Evolutionary conservation across 1,140 invertebrate species (phyloP), one percentile per base, ranked within the genome.

Genomic region (Copidosoma floridanum): DNA sequence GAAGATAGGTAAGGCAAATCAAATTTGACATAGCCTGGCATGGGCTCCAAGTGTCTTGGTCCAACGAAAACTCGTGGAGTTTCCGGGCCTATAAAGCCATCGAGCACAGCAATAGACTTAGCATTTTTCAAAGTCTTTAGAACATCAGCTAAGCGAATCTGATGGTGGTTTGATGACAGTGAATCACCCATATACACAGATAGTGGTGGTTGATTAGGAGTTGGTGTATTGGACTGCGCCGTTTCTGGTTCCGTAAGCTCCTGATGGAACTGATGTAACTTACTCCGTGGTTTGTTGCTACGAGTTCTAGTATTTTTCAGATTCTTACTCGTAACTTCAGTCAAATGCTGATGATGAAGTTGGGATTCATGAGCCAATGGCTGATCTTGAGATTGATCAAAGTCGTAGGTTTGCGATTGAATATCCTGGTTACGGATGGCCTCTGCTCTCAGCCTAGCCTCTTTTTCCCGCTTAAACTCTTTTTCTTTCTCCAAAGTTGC

Each of bases 1-100:
- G 86, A 86, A 0, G 89, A 91, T 18, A 93, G 73, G 69, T 93
- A 93, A 0, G 90, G 91, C 10, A 93, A 76, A 63, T 92, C 89
- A 68, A 92, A 93, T 77, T 91, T 92, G 0, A 86, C 82, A 61
- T 89, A 93, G 41, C 86, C 86, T 18, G 83, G 76, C 14, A 89
- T 89, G 16, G 87, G 82, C 27, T 84, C 82, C 52, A 93, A 77
- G 65, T 84, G 87, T 0, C 88, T 85, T 0, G 90, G 91, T 0
- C 91, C 91, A 0, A 93, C 88, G 66, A 93, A 93, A 23, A 92
- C 87, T 69, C 86, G 82, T 0, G 91, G 91, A 0, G 84, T 81
- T 57, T 87, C 81, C 2, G 84, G 80, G 2, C 81, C 71, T n/a
- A n/a, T n/a, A 3, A 92, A 82, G 0, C 84, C 85, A 69, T 92